Evolutionary conservation across 2,888 invertebrate genomes (phyloP).

Genomic region (Leptogaster cylindrica): DNA sequence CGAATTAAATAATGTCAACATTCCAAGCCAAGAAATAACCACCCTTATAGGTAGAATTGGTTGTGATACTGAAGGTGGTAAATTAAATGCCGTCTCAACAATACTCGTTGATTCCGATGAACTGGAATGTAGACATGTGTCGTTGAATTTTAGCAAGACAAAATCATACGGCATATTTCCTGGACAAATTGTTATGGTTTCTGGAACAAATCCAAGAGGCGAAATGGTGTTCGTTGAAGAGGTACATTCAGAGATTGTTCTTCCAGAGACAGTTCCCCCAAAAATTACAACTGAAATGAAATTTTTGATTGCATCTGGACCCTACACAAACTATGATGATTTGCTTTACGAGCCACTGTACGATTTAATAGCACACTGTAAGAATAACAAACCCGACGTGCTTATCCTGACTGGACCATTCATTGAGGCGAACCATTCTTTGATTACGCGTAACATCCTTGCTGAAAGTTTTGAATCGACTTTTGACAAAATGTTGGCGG

Average conservation of each 20-base stretch:
- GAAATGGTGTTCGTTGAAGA: conserved; percentile 72
- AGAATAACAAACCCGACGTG: conserved; percentile 75
- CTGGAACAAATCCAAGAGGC: conserved; percentile 74
- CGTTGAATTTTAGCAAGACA: conserved; percentile 63
- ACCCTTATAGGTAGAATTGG: conserved; percentile 73
- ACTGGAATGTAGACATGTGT: conserved; percentile 64
- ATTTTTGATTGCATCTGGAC: conserved; percentile 81
- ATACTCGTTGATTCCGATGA: conserved; percentile 71
- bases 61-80: conserved; percentile 76
- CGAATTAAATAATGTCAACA: conserved; percentile 57
- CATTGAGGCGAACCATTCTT: conserved; percentile 73
- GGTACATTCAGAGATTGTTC: conserved; percentile 67
- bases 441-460: conserved; percentile 68
- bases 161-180: conserved; percentile 60
- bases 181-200: conserved; percentile 68
- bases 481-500: conserved; percentile 74
- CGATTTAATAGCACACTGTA: conserved; percentile 74
- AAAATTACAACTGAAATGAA: conserved; percentile 66
- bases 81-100: conserved; percentile 73
- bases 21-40: conserved; percentile 54
- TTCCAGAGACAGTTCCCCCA: conserved; percentile 61
- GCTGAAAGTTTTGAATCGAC: conserved; percentile 75
- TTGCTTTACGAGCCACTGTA: conserved; percentile 80
- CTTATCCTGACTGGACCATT: conserved; percentile 86
- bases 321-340: conserved; percentile 80